phyloP scores from a whole-genome alignment of 1,140 invertebrate genomes.

The Sinella curviseta region DNA sequence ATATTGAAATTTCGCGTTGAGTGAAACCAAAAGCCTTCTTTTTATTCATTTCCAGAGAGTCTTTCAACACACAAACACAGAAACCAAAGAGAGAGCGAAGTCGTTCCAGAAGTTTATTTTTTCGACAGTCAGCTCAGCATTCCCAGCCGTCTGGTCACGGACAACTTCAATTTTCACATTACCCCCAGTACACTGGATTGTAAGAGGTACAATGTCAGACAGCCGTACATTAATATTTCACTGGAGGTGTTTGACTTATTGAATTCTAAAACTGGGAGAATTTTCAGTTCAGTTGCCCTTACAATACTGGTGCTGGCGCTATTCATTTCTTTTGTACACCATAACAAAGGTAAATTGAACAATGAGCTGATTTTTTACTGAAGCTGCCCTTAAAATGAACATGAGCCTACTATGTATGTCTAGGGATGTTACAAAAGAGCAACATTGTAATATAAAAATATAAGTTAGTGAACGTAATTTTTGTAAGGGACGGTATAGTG shows the following conservation, averaged over 20 bases:
- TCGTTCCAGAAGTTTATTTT: conserved; percentile 37
- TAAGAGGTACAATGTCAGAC: conserved; percentile 9
- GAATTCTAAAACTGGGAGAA: too few relatives aligned
- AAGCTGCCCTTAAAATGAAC: too few relatives aligned
- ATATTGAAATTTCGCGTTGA: neutral
- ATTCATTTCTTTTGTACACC: too few relatives aligned
- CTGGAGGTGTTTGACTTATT: neutral
- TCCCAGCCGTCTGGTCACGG: conserved; percentile 15
- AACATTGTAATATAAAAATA: too few relatives aligned
- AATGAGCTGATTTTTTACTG: too few relatives aligned
- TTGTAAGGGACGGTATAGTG: neutral
- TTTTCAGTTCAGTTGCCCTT: too few relatives aligned
- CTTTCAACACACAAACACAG: conserved; percentile 15
- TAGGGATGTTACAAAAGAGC: too few relatives aligned
- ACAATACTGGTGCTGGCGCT: too few relatives aligned
- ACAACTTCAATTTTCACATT: conserved; percentile 27
- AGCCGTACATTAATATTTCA: neutral
- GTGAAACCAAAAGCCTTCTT: neutral
- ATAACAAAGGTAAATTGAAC: too few relatives aligned
- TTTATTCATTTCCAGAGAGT: conserved; percentile 6
- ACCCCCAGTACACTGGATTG: conserved; percentile 38
- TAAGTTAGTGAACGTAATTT: neutral
- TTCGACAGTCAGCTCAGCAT: conserved; percentile 24
- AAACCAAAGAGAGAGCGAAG: conserved; percentile 35
- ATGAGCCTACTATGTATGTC: too few relatives aligned